A percentile compares a stretch with the other conserved stretches of the same genome.
Evolutionary conservation across 2,888 invertebrate genomes (phyloP).

Genomic region (Dermolepida albohirtum): DNA sequence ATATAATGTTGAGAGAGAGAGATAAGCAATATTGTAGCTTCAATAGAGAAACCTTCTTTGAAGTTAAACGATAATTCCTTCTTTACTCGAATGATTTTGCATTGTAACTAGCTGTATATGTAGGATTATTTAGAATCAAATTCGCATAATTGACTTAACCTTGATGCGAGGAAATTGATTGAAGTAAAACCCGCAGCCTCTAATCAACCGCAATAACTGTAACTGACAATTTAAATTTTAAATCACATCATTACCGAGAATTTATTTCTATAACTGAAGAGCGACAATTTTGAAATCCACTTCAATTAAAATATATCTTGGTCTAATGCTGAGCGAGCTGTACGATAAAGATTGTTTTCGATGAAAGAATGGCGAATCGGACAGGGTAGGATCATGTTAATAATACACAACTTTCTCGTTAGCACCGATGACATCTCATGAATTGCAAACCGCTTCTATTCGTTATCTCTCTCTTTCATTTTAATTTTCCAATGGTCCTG

Average conservation of each 20-base stretch:
- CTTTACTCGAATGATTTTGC: no score
- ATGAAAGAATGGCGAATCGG: constrained; percentile 7
- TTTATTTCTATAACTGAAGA: constrained; percentile 25
- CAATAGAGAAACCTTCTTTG: no score
- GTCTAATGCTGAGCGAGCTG: background rate
- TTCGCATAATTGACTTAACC: no score
- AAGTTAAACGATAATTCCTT: no score
- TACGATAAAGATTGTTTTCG: constrained; percentile 19
- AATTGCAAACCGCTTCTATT: constrained; percentile 38
- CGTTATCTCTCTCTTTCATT: constrained; percentile 4
- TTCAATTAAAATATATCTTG: constrained; percentile 31
- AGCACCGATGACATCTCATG: constrained; percentile 42
- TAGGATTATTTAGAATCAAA: no score
- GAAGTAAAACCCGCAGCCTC: constrained; percentile 1
- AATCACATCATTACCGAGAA: constrained; percentile 29
- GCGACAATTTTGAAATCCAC: constrained; percentile 29
- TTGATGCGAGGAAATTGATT: constrained; percentile 2
- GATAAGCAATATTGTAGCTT: no score
- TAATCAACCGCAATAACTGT: constrained; percentile 23
- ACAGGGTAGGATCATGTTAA: constrained; percentile 26
- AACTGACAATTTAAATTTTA: constrained; percentile 33
- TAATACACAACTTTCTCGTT: constrained; percentile 43
- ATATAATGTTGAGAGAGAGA: no score
- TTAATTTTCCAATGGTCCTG: constrained; percentile 29
- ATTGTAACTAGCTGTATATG: no score